Evolutionary conservation across 1,140 invertebrate species (phyloP).

Genomic region (Vollenhovia emeryi): DNA sequence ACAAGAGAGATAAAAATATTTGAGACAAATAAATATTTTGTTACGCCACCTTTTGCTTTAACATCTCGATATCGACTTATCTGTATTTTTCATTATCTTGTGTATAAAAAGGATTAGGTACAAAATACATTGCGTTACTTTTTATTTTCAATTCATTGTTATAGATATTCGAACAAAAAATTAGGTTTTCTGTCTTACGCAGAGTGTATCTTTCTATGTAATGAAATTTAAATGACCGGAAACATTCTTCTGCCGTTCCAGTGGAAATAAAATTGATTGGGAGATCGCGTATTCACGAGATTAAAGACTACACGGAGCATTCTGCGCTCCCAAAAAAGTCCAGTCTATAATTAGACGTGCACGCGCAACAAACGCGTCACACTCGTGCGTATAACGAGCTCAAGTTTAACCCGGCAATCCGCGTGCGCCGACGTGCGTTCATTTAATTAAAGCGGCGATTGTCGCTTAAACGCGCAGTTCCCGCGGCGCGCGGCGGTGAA

Average conservation of each 20-base stretch:
- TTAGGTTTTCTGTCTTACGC: too few relatives aligned
- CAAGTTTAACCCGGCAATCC: slow-evolving; percentile 38
- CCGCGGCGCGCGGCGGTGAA: background rate
- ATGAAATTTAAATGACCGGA: background rate
- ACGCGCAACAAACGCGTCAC: slow-evolving; percentile 9
- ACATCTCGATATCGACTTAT: too few relatives aligned
- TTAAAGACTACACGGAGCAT: background rate
- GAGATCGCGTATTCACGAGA: background rate
- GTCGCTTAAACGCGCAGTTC: slow-evolving; percentile 46
- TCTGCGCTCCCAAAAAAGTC: background rate
- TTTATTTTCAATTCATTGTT: too few relatives aligned
- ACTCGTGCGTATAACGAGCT: slow-evolving; percentile 38
- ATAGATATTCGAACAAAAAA: too few relatives aligned
- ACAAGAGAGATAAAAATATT: too few relatives aligned
- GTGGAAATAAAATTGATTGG: background rate
- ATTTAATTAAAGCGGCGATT: slow-evolving; percentile 51
- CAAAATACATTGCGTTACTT: too few relatives aligned
- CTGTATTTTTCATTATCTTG: too few relatives aligned
- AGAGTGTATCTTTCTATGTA: background rate
- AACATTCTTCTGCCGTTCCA: background rate
- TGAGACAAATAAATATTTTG: too few relatives aligned
- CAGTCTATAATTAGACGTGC: slow-evolving; percentile 21
- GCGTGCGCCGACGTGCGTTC: slow-evolving; percentile 13
- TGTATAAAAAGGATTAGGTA: too few relatives aligned
- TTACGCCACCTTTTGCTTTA: too few relatives aligned